Evolutionary conservation across 2,888 invertebrate species (phyloP), one percentile per base, ranked within the genome.

Genomic region (Callosobruchus maculatus): DNA sequence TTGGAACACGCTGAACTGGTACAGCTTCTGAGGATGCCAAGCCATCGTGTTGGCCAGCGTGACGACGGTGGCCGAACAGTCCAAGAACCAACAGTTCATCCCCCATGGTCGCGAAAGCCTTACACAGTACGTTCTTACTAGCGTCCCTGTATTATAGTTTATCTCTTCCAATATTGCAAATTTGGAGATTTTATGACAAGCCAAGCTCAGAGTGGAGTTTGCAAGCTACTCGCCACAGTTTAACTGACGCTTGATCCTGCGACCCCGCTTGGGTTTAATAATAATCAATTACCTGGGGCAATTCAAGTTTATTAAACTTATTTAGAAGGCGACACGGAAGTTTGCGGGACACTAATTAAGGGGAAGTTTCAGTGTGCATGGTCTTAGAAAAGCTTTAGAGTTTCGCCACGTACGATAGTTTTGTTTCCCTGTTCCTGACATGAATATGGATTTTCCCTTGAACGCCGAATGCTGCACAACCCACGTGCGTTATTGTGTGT

Each of bases 241-340:
- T 13, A 49, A 49, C 49, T 13, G 49, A 49, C 13, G 30, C 71
- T 69, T 13, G 49, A 49, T 49, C 21, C 71, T 69, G 73, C 67
- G 74, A 71, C 70, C 68, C 66, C 73, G 78, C n/a, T n/a, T n/a
- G n/a, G n/a, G 74, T 76, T 78, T 78, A 78, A 78, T 78, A 76
- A 78, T 78, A 49, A 49, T 49, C 78, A 77, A 78, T 78, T 77
- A 78, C 77, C 72, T 73, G 73, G 77, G 72, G 74, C 76, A 73
- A 73, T 78, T 76, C 77, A 73, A 75, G 76, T 77, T 78, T 78
- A 78, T 78, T 77, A 78, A 77, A 76, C 73, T 78, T 79, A 79
- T 79, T 79, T 78, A 79, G 76, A 76, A 78, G 74, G 73, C 73
- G 66, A 73, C 49, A 49, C 18, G 49, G 7, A 49, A 49, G 49